Evolutionary conservation across 2,888 invertebrate species (phyloP), one percentile per base, ranked within the genome.

Genomic region (Tenthredo scrophulariae): DNA sequence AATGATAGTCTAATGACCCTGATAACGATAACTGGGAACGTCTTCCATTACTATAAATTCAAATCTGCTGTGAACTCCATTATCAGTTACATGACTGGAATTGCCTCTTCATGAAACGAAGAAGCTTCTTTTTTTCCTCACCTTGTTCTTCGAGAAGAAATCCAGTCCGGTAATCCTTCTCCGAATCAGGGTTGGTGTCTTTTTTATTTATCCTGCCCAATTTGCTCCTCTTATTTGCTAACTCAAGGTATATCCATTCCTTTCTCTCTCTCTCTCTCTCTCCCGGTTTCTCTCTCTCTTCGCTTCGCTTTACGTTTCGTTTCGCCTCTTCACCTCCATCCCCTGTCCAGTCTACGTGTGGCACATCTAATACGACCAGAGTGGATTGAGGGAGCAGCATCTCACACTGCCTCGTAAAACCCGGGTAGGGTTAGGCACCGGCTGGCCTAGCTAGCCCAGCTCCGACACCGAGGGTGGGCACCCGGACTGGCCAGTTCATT

Each of bases 311-410:
- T 54, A 77, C 77, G 74, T 74, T 46, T 74, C 40, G 67, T 67
- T 67, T 74, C 10, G 74, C 43, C 74, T 37, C 46, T 43, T 43
- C 43, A 18, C 26, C 26, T 43, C 40, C 74, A 22, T n/a, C 43
- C 40, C 29, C 26, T 13, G 22, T n/a, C 58, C 58, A 15, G 43
- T 62, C 18, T 80, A 80, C 80, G 80, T 65, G 83, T 67, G 46
- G 83, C 83, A 70, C 65, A 70, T 83, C 83, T 83, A 83, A 83
- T 83, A 83, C 83, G 67, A 65, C 67, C 43, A 50, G 83, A 83
- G 83, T 83, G 83, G 83, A 83, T 83, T 70, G 83, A 83, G 83
- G 67, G 83, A 83, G 70, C 62, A 70, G 62, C 80, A 80, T 62
- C 80, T 40, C 80, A 29, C 33, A 62, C 67, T 65, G 67, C 18